Evolutionary conservation across 2,888 invertebrate genomes (phyloP), one percentile per base, ranked within the genome.

Genomic region (Anodontia alba): DNA sequence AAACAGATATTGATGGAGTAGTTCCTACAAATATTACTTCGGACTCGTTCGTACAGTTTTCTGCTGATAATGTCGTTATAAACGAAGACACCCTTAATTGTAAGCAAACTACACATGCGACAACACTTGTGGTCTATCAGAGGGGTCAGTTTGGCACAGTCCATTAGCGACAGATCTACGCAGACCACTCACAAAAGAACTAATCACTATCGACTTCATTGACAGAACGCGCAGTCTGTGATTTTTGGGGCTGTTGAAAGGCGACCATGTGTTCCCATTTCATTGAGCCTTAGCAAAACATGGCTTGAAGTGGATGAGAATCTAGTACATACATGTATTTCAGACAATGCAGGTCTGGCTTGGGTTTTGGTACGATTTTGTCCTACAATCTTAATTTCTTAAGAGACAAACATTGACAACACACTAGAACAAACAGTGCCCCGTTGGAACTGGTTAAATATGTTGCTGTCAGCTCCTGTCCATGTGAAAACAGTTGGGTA

Each of bases 111-210:
- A 57, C 57, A 8, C 26, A 57, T 57, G 7, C 38, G 5, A 57
- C 57, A 26, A n/a, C 57, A 15, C 57, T 57, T 8, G 57, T 57
- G 17, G 20, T 49, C 5, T 49, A 49, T 49, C 49, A 49, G 20
- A 49, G 17, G 49, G 49, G 49, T 49, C 12, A 49, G n/a, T 49
- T 49, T 20, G 5, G 49, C 5, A 5, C 5, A 3, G 20, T 49
- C 3, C 49, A 7, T 20, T 5, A 5, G 8, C 17, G 49, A 3
- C 3, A 15, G 20, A 20, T 49, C 49, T 29, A 57, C 26, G 57
- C 57, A 26, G 23, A 57, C 57, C 29, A 57, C 26, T 57, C 57
- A 57, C 23, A 57, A 57, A n/a, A n/a, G n/a, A n/a, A n/a, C n/a
- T n/a, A n/a, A n/a, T n/a, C n/a, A n/a, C n/a, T n/a, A n/a, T n/a